Base-by-base conservation (phyloP, 2,888 invertebrate species). In the Hipparchia sbordonii region DNA sequence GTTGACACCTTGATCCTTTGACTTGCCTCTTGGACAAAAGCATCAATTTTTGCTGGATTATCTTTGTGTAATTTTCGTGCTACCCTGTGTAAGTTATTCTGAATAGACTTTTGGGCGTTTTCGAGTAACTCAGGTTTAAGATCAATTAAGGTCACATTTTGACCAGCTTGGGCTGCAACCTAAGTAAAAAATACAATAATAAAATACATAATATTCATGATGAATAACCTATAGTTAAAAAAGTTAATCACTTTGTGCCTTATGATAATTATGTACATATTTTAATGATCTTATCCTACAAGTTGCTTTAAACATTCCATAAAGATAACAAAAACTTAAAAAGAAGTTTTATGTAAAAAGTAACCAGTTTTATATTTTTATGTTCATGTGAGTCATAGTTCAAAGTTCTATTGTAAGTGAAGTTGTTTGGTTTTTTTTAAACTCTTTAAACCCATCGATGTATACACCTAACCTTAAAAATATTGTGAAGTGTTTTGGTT, bases 121-220 rank as follows among this genome's bases (percentile, higher is more conserved):
- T 95, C 94, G 39, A 98, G 89, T 33, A 97, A 92, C 68, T 96
- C 95, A 2, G 96, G 93, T 78, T 95, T 96, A 51, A 97, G 91
- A 86, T 98, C 98, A 12, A 98, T 96, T 33, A 98, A 87, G 2
- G 95, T 96, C 2, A 98, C 98, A 85, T 95, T 95, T 84, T 97
- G 96, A 12, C 97, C 97, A 46, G 96, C 96, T 88, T 97, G 96
- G 7, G 98, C 98, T 77, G 97, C 96, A 61, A 98, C 97, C 97
- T 98, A 82, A 60, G 57, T 60, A 39, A 12, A 9, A 8, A 39
- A 51, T 54, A 66, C 10, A 66, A 52, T 54, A 39, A 54, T 54
- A 54, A 66, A 67, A 8, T 23, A 23, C 23, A 23, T 23, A 23
- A 23, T 23, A 23, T 23, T 23, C 23, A 23, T 23, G 23, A 23